These are phyloP conservation scores for Deroptyus accipitrinus DNA, from an alignment of 2,113 vertebrate species.

Conservation along the genomic window DNA sequence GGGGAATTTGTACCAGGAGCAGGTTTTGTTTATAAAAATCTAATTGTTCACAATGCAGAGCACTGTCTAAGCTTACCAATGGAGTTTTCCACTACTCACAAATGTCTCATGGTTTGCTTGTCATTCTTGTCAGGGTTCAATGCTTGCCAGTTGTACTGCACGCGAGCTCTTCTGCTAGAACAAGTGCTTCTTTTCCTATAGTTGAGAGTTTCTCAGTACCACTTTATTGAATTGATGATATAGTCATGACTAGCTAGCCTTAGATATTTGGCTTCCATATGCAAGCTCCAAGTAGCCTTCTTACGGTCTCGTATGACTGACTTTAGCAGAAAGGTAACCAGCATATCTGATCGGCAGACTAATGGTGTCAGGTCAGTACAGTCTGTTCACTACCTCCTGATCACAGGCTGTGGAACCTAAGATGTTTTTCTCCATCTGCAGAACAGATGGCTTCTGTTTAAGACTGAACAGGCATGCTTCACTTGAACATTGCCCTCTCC, in stretches of 20 bases:
- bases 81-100: neutral
- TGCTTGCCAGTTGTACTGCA: neutral
- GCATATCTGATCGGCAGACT: neutral
- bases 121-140: neutral
- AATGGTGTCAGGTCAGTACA: neutral
- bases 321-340: neutral
- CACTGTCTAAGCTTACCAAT: neutral
- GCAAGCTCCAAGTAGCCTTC: neutral
- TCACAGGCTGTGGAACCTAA: neutral
- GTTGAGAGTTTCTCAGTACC: neutral
- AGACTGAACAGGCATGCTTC: neutral
- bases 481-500: neutral
- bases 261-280: neutral
- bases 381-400: neutral
- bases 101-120: neutral
- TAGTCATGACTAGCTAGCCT: neutral
- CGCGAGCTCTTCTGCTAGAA: neutral
- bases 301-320: neutral
- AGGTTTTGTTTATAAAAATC: neutral
- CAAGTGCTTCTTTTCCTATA: neutral
- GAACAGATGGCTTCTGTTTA: neutral
- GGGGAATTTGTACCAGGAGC: neutral
- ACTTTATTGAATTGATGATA: neutral
- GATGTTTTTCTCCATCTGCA: neutral
- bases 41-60: neutral